phyloP scores from a whole-genome alignment of 2,113 vertebrate genomes.

The Osmerus eperlanus region DNA sequence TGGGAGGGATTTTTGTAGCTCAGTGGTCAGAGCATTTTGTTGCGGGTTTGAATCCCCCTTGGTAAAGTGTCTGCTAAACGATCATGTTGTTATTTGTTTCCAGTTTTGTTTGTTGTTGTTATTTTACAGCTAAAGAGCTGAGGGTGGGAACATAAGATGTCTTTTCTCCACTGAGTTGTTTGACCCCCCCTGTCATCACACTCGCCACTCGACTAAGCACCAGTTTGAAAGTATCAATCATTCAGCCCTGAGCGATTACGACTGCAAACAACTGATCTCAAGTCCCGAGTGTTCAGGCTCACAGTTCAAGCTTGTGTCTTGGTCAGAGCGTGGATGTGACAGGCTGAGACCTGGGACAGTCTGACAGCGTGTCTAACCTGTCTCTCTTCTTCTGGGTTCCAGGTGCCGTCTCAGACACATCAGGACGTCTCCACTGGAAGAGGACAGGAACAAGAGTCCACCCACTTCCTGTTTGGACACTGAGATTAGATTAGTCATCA shows the following conservation, averaged over 20 bases:
- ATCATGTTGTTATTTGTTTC: too few species aligned
- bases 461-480: not conserved
- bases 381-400: not conserved
- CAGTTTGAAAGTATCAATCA: not conserved
- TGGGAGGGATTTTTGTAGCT: too few species aligned
- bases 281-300: conserved; percentile 8
- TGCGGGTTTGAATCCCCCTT: too few species aligned
- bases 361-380: not conserved
- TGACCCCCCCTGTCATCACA: too few species aligned
- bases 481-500: not conserved
- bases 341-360: too few species aligned
- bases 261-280: not conserved
- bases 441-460: not conserved
- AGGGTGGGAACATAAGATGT: too few species aligned
- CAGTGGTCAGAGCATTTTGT: too few species aligned
- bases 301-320: conserved; percentile 1
- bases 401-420: not conserved
- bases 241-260: not conserved
- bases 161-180: too few species aligned
- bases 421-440: not conserved
- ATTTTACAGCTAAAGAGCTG: too few species aligned
- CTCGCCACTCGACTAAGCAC: not conserved
- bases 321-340: too few species aligned
- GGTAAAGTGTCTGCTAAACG: too few species aligned
- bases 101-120: too few species aligned